Conservation (phyloP, 2,113 vertebrate genomes). For the Falco punctatus region DNA sequence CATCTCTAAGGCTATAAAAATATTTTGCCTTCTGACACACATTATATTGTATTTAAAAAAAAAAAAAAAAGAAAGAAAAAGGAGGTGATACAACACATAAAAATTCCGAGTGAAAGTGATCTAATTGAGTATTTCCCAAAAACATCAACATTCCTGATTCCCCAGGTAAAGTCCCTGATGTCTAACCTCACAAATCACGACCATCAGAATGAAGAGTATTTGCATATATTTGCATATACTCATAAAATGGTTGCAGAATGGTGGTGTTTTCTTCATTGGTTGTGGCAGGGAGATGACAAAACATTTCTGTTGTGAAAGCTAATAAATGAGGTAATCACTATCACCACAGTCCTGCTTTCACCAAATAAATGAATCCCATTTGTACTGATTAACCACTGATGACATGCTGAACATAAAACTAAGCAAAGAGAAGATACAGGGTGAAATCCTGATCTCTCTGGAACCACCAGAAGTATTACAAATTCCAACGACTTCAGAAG, state of each 20-base stretch:
- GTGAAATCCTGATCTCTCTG: not conserved
- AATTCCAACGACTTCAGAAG: not conserved
- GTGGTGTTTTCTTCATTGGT: not conserved
- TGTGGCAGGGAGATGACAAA: not conserved
- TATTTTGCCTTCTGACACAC: not conserved
- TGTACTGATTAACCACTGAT: not conserved
- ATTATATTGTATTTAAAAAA: not conserved
- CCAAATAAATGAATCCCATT: not conserved
- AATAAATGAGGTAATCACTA: not conserved
- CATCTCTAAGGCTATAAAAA: not conserved
- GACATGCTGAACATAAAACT: not conserved
- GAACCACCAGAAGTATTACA: not conserved
- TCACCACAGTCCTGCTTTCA: not conserved
- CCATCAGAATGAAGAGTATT: not conserved
- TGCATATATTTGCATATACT: not conserved
- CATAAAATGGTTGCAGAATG: not conserved
- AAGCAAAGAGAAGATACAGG: not conserved
- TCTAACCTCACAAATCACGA: not conserved
- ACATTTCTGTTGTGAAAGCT: not conserved
- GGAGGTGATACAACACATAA: not conserved
- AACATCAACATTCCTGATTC: not conserved
- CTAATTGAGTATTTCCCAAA: not conserved
- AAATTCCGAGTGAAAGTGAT: not conserved
- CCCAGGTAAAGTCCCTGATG: not conserved
- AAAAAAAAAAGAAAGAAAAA: not conserved